Conservation (phyloP, 2,113 vertebrate genomes). For the Thryonomys swinderianus region DNA sequence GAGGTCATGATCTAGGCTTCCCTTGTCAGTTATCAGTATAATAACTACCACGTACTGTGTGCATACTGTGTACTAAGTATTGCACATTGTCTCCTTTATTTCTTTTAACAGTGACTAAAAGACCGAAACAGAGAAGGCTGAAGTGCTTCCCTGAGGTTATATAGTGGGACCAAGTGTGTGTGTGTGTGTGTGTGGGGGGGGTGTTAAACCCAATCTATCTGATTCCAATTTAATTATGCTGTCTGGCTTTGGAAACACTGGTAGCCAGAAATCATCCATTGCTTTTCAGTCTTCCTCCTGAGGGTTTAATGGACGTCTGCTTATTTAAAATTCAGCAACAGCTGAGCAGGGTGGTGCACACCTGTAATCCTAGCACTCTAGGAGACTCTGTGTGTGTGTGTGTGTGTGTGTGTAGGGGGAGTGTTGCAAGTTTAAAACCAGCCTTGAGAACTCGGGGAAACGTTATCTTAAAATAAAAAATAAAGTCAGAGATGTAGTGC, state of each 20-base stretch:
- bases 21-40: not conserved
- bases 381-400: not conserved
- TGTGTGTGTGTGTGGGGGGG: too few species aligned
- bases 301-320: not conserved
- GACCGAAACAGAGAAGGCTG: not conserved
- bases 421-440: not conserved
- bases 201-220: not conserved
- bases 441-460: not conserved
- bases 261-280: not conserved
- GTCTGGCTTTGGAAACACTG: not conserved
- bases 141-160: not conserved
- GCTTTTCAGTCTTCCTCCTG: not conserved
- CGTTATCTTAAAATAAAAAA: not conserved
- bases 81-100: not conserved
- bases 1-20: not conserved
- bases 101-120: not conserved
- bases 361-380: not conserved
- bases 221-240: not conserved
- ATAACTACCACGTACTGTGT: not conserved
- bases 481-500: not conserved
- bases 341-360: not conserved
- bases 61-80: not conserved
- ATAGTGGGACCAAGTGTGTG: not conserved
- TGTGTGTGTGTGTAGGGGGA: not conserved
- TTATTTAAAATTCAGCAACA: conserved; percentile 1